Conservation (phyloP, 2,797 vertebrate genomes). For the Rhyacichthys aspro region DNA sequence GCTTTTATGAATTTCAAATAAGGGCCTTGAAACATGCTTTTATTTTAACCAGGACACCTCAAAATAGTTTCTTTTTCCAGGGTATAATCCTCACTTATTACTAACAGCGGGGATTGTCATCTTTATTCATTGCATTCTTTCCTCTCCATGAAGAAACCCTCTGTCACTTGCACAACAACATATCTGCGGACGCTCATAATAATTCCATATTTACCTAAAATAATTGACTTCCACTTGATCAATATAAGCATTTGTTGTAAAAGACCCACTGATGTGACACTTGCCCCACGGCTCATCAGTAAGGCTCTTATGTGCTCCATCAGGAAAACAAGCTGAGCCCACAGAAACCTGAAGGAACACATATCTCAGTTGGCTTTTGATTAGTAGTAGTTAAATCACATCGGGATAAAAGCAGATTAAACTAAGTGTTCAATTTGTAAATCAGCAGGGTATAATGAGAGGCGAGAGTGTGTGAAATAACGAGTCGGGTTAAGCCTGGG, state of each 20-base stretch:
- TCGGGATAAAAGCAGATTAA: constrained; percentile 57
- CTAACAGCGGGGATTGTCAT: constrained; percentile 54
- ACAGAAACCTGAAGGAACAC: constrained; percentile 44
- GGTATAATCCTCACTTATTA: constrained; percentile 41
- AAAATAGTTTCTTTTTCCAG: constrained; percentile 47
- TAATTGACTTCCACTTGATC: constrained; percentile 12
- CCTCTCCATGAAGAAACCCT: constrained; percentile 41
- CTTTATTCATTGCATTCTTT: constrained; percentile 50
- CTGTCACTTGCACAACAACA: too few relatives aligned
- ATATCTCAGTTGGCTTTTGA: constrained; percentile 42
- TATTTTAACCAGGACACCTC: constrained; percentile 67
- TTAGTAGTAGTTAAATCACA: constrained; percentile 57
- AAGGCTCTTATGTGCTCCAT: constrained; percentile 36
- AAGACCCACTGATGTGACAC: constrained; percentile 50
- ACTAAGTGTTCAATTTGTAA: constrained; percentile 58
- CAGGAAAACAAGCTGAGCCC: constrained; percentile 29
- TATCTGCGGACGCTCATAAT: too few relatives aligned
- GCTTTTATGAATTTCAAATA: constrained; percentile 53
- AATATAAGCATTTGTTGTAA: constrained; percentile 59
- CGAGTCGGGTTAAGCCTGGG: constrained; percentile 9
- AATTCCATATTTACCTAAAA: background rate
- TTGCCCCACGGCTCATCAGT: constrained; percentile 59
- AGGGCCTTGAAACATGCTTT: constrained; percentile 64
- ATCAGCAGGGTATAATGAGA: constrained; percentile 42
- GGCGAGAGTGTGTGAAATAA: constrained; percentile 25